Conservation (phyloP, 53 echinoderm and acorn worm genomes). For the Echinarachnius parma region DNA sequence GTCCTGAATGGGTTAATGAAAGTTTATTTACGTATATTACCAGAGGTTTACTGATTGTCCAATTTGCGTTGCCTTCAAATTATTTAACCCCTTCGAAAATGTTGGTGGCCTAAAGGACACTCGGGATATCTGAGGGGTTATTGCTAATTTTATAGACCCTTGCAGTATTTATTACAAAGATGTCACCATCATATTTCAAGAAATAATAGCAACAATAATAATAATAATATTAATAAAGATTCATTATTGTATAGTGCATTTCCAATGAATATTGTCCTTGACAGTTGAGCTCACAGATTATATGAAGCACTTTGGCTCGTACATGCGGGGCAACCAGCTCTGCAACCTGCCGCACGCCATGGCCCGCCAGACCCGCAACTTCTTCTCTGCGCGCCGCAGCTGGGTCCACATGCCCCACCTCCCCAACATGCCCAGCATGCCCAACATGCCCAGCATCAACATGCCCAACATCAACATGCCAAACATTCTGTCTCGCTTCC, state of each 20-base stretch:
- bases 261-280: slow-evolving; percentile 49
- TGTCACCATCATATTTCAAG: too few relatives aligned
- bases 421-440: slow-evolving; percentile 67
- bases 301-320: slow-evolving; percentile 97
- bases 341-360: slow-evolving; percentile 80
- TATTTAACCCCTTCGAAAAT: too few relatives aligned
- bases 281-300: slow-evolving; percentile 81
- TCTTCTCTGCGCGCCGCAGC: slow-evolving; percentile 79
- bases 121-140: too few relatives aligned
- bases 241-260: background rate
- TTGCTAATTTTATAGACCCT: too few relatives aligned
- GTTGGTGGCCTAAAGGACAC: too few relatives aligned
- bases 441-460: slow-evolving; percentile 71
- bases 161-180: too few relatives aligned
- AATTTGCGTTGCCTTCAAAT: too few relatives aligned
- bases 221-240: too few relatives aligned
- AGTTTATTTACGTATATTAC: too few relatives aligned
- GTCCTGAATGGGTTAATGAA: too few relatives aligned
- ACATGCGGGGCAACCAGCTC: slow-evolving; percentile 89
- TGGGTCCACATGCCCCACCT: slow-evolving; percentile 76
- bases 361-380: slow-evolving; percentile 88
- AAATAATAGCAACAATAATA: too few relatives aligned
- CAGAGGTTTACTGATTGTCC: too few relatives aligned
- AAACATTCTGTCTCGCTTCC: slow-evolving; percentile 74
- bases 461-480: slow-evolving; percentile 82